Percentiles rank a stretch among this genome's conserved stretches.
phyloP scores from a whole-genome alignment of 2,888 invertebrate species.

The Halictus ligatus region DNA sequence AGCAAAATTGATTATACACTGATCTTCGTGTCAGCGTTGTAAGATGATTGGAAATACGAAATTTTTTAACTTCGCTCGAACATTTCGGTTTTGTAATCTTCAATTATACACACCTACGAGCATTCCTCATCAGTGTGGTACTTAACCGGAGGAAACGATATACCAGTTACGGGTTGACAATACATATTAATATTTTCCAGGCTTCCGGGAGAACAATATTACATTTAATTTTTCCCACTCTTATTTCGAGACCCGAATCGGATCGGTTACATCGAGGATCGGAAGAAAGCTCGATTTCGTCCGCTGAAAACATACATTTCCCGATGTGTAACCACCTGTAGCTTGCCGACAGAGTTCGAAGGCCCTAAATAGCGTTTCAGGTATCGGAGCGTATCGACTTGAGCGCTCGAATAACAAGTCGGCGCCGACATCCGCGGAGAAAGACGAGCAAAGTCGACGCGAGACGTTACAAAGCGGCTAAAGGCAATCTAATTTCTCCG shows the following conservation, averaged over 20 bases:
- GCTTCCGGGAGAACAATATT: not conserved
- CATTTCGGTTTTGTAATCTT: not conserved
- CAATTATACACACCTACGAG: too few species aligned
- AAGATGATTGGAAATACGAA: not conserved
- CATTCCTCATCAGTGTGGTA: too few species aligned
- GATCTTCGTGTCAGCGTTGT: too few species aligned
- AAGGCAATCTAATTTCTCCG: slow-evolving; percentile 4
- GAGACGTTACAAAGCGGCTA: not conserved
- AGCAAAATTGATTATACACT: too few species aligned
- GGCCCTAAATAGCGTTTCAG: not conserved
- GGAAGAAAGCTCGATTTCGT: not conserved
- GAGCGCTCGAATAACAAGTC: not conserved
- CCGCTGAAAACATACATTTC: not conserved
- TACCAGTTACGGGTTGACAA: too few species aligned
- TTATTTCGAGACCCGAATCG: too few species aligned
- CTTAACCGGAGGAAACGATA: too few species aligned
- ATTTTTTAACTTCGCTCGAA: not conserved
- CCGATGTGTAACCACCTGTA: not conserved
- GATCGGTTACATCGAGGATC: too few species aligned
- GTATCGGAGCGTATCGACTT: not conserved
- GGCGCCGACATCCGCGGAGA: not conserved
- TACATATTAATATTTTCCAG: too few species aligned
- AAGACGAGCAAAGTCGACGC: slow-evolving; percentile 5
- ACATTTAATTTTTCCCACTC: not conserved
- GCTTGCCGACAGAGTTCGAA: not conserved